Conservation (phyloP, 2,113 vertebrate species). For the Paramormyrops kingsleyae region DNA sequence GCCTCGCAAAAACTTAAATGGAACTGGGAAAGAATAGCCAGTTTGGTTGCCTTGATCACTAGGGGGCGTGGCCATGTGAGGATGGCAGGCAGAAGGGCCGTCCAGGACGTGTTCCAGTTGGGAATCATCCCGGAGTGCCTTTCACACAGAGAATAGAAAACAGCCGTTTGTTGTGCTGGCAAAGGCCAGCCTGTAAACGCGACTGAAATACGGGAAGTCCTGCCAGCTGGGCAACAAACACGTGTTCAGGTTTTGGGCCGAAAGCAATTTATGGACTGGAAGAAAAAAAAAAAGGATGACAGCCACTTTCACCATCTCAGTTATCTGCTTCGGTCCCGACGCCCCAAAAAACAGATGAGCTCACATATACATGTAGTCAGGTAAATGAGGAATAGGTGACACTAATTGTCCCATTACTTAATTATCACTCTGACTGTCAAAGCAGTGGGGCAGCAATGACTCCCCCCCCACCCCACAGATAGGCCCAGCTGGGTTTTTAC, state of each 20-base stretch:
- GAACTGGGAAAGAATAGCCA: background rate
- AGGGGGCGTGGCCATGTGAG: background rate
- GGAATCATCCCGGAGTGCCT: background rate
- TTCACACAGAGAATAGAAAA: conserved; percentile 1
- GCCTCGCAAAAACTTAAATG: background rate
- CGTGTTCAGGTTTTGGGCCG: background rate
- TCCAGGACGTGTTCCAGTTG: background rate
- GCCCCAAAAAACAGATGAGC: background rate
- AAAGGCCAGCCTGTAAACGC: background rate
- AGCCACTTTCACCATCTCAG: background rate
- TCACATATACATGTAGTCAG: background rate
- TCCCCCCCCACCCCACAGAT: background rate
- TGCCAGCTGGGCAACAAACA: background rate
- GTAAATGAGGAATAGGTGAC: background rate
- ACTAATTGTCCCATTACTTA: background rate
- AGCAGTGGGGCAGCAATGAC: background rate
- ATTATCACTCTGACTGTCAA: background rate
- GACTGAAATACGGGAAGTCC: background rate
- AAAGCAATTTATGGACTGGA: background rate
- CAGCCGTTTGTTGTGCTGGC: background rate
- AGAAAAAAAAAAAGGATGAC: background rate
- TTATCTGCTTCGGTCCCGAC: background rate
- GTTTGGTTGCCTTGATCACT: background rate
- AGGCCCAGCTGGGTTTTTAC: background rate
- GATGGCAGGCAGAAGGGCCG: background rate